Conservation (phyloP, 2,113 vertebrate species). For the Rutilus rutilus region DNA sequence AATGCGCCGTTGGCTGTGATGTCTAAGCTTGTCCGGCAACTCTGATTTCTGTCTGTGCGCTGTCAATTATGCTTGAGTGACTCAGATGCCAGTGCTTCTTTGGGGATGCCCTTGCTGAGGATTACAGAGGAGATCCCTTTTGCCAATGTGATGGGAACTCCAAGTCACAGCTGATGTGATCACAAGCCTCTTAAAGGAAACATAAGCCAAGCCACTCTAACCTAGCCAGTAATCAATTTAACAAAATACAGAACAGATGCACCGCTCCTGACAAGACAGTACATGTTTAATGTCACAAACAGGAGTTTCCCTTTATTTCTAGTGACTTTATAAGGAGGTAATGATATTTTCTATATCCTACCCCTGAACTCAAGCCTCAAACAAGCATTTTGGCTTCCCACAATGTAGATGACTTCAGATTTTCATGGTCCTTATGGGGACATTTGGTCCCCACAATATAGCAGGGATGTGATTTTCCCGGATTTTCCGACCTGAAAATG, state of each 20-base stretch:
- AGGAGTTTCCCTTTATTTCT: not conserved
- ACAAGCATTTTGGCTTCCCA: not conserved
- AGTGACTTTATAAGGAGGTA: not conserved
- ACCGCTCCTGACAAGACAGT: slow-evolving; percentile 22
- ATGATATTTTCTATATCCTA: not conserved
- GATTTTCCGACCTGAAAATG: too few relatives aligned
- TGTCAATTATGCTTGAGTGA: slow-evolving; percentile 30
- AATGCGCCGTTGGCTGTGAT: not conserved
- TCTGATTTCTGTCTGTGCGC: slow-evolving; percentile 12
- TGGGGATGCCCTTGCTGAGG: slow-evolving; percentile 38
- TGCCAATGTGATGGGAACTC: slow-evolving; percentile 53
- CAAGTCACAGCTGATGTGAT: slow-evolving; percentile 66
- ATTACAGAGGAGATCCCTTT: slow-evolving; percentile 52
- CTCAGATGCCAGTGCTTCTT: slow-evolving; percentile 35
- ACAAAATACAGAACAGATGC: slow-evolving; percentile 45
- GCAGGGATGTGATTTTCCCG: too few relatives aligned
- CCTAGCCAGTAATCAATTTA: slow-evolving; percentile 65
- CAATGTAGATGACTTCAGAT: not conserved
- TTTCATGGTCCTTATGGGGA: not conserved
- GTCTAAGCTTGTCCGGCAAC: not conserved
- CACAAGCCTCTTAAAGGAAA: slow-evolving; percentile 63
- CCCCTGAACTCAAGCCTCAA: not conserved
- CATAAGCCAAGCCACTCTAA: slow-evolving; percentile 57
- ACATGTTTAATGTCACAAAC: not conserved
- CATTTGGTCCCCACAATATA: not conserved